Base-by-base conservation (phyloP, 2,797 vertebrate genomes). In the Xiphophorus birchmanni region DNA sequence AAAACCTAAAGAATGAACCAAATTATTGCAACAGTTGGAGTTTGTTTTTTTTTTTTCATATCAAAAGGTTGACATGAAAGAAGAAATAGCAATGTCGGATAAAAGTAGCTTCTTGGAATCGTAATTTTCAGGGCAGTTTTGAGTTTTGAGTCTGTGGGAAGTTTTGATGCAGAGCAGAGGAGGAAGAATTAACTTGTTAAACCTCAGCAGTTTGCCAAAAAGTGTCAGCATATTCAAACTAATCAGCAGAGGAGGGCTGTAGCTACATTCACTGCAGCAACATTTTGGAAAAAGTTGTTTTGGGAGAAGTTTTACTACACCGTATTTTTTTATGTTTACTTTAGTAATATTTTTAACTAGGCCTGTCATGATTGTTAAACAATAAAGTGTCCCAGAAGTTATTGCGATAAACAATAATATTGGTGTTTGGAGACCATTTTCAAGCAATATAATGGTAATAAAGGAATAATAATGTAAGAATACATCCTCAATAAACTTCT, bases 61-160 rank as follows among this genome's bases (percentile, higher is more conserved):
- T 7, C 44, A 44, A n/a, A 72, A n/a, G 23, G 9, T 8, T 45
- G 26, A n/a, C 23, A 45, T 15, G 69, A 72, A 26, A 72, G 12
- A 45, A 45, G 2, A 71, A 44, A 42, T 3, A n/a, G 9, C 10
- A 71, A 0, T 7, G 13, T 23, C 26, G 26, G 42, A 29, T 72
- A 72, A 44, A 71, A n/a, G 69, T 45, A 6, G 32, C 21, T 71
- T 23, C 23, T 44, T 44, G 9, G 26, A 71, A 26, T 67, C 8
- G 1, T 29, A 17, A n/a, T 73, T 37, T 58, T 35, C 67, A 86
- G 78, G 71, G 83, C 21, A 83, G 44, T 65, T 35, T 37, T 37
- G 37, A 84, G 35, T 67, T 37, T 75, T 44, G 40, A 82, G 84
- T 81, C 87, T 84, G 88, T 79, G 88, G 86, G 78, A 85, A 74